Evolutionary conservation across 2,113 vertebrate species (phyloP).

Genomic region (Scortum barcoo): DNA sequence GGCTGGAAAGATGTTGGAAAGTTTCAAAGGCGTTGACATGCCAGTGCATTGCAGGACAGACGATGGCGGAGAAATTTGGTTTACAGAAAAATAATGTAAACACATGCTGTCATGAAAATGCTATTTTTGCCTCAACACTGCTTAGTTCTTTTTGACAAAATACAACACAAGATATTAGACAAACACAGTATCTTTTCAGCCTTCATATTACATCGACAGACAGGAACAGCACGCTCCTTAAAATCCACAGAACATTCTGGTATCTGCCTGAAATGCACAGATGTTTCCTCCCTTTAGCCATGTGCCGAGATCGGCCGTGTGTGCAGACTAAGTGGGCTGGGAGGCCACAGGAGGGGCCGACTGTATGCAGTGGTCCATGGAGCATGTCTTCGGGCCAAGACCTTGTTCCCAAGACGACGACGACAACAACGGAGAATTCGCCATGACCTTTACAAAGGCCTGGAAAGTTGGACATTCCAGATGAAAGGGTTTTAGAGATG

Average conservation of each 20-base stretch:
- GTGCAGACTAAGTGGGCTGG: slow-evolving; percentile 28
- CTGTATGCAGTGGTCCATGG: slow-evolving; percentile 49
- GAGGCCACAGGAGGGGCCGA: slow-evolving; percentile 46
- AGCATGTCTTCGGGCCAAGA: slow-evolving; percentile 58
- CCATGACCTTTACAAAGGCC: slow-evolving; percentile 22
- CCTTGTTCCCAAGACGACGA: slow-evolving; percentile 43
- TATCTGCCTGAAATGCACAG: slow-evolving; percentile 19
- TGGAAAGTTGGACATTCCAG: slow-evolving; percentile 1
- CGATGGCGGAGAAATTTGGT: neutral
- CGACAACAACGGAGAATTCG: slow-evolving; percentile 23
- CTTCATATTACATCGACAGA: neutral
- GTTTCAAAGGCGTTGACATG: slow-evolving; percentile 14
- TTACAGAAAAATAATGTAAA: neutral
- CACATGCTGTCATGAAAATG: too few relatives aligned
- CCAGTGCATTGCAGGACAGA: neutral
- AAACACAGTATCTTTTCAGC: neutral
- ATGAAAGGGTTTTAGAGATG: neutral
- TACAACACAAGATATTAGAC: neutral
- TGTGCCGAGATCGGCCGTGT: slow-evolving; percentile 14
- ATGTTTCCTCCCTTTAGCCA: slow-evolving; percentile 45
- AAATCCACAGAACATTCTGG: slow-evolving; percentile 9
- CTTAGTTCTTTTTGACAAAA: neutral
- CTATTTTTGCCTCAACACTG: too few relatives aligned
- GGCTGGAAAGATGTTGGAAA: slow-evolving; percentile 11
- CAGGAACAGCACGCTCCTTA: neutral